Conservation (phyloP, 2,113 vertebrate genomes). For the Catharus bicknelli region DNA sequence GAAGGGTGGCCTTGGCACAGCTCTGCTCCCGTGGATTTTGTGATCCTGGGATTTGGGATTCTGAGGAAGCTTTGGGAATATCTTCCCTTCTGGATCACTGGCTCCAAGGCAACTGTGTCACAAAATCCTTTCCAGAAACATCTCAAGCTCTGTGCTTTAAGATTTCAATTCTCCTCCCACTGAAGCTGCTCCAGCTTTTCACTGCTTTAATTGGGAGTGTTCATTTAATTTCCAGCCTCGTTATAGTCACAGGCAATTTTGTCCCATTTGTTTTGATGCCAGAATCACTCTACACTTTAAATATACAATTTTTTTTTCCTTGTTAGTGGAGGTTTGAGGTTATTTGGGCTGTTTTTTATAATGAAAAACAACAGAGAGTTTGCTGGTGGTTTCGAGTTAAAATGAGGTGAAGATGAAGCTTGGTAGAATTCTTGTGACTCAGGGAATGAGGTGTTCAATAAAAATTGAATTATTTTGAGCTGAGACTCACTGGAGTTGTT, state of each 20-base stretch:
- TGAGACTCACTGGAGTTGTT: background rate
- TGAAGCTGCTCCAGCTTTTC: background rate
- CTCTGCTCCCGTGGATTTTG: fast-evolving
- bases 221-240: background rate
- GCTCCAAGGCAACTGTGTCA: background rate
- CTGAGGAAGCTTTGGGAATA: background rate
- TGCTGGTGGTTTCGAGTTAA: background rate
- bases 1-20: background rate
- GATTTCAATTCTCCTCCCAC: background rate
- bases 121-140: background rate
- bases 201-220: background rate
- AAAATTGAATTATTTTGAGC: background rate
- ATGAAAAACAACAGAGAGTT: background rate
- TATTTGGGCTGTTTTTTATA: background rate
- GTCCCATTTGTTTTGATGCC: background rate
- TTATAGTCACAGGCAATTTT: background rate
- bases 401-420: background rate
- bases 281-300: background rate
- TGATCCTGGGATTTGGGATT: background rate
- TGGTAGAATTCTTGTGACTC: too few relatives aligned
- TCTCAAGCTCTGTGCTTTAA: background rate
- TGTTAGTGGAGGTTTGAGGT: background rate
- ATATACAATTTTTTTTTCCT: fast-evolving
- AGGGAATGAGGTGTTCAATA: background rate
- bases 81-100: background rate